Evolutionary conservation across 2,113 vertebrate species (phyloP).

Genomic region (Oostethus manadensis): DNA sequence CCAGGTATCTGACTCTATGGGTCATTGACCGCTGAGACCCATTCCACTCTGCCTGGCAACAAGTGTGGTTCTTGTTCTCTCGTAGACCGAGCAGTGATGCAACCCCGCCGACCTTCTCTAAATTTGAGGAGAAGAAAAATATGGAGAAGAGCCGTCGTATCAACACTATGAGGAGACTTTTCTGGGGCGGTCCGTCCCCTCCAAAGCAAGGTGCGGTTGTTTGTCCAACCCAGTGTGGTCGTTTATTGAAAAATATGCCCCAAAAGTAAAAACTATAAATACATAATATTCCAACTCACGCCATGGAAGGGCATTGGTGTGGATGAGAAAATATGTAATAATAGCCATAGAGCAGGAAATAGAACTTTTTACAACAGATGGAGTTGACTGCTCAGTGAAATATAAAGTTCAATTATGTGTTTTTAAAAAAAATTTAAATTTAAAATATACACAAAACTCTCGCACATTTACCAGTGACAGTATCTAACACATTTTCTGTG

Average conservation of each 20-base stretch:
- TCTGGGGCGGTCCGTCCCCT: conserved; percentile 66
- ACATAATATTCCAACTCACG: neutral
- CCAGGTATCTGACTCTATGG: conserved; percentile 37
- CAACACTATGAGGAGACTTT: conserved; percentile 66
- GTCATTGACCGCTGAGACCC: neutral
- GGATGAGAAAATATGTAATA: too few species aligned
- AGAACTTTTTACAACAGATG: too few species aligned
- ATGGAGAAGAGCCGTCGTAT: conserved; percentile 68
- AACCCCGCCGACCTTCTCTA: conserved; percentile 59
- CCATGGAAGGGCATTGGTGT: too few species aligned
- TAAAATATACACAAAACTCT: too few species aligned
- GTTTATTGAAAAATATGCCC: neutral
- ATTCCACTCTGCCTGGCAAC: too few species aligned
- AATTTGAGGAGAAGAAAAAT: conserved; percentile 72
- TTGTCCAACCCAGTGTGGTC: neutral
- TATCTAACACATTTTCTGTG: too few species aligned
- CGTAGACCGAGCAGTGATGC: conserved; percentile 44
- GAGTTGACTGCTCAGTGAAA: too few species aligned
- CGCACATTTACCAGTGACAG: too few species aligned
- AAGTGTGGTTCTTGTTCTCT: neutral
- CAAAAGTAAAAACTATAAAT: too few species aligned
- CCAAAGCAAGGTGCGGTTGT: conserved; percentile 41
- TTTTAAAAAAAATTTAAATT: too few species aligned
- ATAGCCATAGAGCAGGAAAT: too few species aligned
- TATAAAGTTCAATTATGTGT: too few species aligned